phyloP scores from a whole-genome alignment of 2,888 invertebrate species.

The Molanna angustata region DNA sequence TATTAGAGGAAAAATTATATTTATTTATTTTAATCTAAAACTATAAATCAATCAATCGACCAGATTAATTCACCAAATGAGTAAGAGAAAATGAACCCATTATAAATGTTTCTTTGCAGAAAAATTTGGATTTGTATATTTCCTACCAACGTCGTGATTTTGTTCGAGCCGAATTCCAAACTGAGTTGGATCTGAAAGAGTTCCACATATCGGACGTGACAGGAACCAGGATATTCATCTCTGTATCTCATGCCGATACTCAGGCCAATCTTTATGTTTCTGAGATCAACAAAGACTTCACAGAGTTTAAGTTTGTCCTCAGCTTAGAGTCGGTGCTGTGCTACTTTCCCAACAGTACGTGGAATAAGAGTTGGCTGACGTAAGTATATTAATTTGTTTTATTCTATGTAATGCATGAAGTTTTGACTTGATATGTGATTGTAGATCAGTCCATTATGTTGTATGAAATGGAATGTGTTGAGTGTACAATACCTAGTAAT shows the following conservation, averaged over 20 bases:
- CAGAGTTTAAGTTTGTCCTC: slow-evolving; percentile 68
- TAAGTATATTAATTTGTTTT: slow-evolving; percentile 58
- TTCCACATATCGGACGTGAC: slow-evolving; percentile 85
- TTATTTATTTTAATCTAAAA: too few species aligned
- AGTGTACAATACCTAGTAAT: too few species aligned
- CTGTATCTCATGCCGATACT: slow-evolving; percentile 73
- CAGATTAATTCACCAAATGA: too few species aligned
- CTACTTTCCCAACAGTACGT: slow-evolving; percentile 79
- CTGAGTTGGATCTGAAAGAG: slow-evolving; percentile 60
- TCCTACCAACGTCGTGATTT: slow-evolving; percentile 73
- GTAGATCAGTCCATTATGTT: too few species aligned
- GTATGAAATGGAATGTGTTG: too few species aligned
- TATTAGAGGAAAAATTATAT: too few species aligned
- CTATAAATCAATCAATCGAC: too few species aligned
- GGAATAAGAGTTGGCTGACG: slow-evolving; percentile 81
- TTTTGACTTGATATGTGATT: too few species aligned
- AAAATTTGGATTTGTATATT: slow-evolving; percentile 66
- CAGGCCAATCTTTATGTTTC: slow-evolving; percentile 80
- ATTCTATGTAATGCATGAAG: too few species aligned
- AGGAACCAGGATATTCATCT: slow-evolving; percentile 75
- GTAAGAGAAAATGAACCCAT: too few species aligned
- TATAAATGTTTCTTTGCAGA: slow-evolving; percentile 35
- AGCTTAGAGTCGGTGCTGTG: slow-evolving; percentile 80
- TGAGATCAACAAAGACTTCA: slow-evolving; percentile 61
- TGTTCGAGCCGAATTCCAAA: slow-evolving; percentile 71